These are phyloP conservation scores for Nomada hirtipes DNA, from an alignment of 2,888 invertebrate genomes.

Conservation along the genomic window DNA sequence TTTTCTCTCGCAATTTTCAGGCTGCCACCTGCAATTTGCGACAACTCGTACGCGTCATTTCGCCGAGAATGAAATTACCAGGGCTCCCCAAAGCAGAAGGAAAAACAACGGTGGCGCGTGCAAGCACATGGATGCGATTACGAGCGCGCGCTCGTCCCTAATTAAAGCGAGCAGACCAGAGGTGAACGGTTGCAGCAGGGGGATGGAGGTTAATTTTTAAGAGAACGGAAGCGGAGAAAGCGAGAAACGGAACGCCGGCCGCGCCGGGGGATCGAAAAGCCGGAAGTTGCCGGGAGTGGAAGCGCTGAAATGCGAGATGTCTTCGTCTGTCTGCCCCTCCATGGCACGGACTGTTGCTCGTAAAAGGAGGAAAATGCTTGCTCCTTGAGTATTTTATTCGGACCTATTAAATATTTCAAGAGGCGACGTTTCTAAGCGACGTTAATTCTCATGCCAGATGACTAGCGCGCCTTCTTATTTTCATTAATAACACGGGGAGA, in stretches of 20 bases:
- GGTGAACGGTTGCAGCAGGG: background rate
- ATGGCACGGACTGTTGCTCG: constrained; percentile 31
- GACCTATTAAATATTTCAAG: too few relatives aligned
- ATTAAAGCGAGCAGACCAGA: constrained; percentile 32
- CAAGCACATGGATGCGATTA: constrained; percentile 38
- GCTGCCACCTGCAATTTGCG: constrained; percentile 45
- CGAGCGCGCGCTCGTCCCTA: constrained; percentile 19
- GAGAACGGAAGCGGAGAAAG: constrained; percentile 35
- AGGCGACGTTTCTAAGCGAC: background rate
- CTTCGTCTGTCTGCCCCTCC: constrained; percentile 56
- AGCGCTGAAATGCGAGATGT: constrained; percentile 41
- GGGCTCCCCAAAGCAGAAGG: background rate
- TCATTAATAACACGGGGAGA: background rate
- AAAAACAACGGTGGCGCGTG: constrained; percentile 37
- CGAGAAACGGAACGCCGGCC: constrained; percentile 33
- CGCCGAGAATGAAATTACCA: constrained; percentile 46
- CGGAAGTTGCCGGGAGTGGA: constrained; percentile 38
- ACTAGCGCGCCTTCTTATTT: background rate
- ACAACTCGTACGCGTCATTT: constrained; percentile 57
- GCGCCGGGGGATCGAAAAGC: constrained; percentile 24
- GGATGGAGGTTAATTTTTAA: constrained; percentile 37
- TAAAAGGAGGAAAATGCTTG: background rate
- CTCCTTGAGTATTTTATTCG: background rate
- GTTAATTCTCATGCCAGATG: background rate
- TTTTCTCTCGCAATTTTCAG: constrained; percentile 36